phyloP scores from a whole-genome alignment of 2,888 invertebrate genomes.

The Agrotis puta region DNA sequence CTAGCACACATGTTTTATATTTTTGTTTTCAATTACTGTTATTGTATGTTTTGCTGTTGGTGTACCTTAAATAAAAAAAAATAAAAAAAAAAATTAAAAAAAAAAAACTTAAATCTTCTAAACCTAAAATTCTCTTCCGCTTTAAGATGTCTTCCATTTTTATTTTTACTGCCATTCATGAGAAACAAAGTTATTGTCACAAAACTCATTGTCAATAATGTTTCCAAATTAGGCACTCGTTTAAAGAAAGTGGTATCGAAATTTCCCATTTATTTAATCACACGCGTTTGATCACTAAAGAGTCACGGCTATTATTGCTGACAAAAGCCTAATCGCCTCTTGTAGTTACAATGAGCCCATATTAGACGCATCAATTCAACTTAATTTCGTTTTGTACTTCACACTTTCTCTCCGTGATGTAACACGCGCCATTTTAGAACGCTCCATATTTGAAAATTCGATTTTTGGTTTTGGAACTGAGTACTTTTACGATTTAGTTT shows the following conservation, averaged over 20 bases:
- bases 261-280: slow-evolving; percentile 60
- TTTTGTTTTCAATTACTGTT: too few species aligned
- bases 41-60: too few species aligned
- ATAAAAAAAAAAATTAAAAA: too few species aligned
- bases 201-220: not conserved
- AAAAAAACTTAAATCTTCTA: too few species aligned
- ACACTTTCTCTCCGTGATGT: slow-evolving; percentile 72
- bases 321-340: slow-evolving; percentile 71
- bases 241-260: slow-evolving; percentile 56
- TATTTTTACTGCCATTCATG: not conserved
- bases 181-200: not conserved
- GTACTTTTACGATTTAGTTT: slow-evolving; percentile 21
- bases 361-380: slow-evolving; percentile 76
- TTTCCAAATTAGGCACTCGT: slow-evolving; percentile 14
- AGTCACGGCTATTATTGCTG: slow-evolving; percentile 54
- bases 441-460: slow-evolving; percentile 68
- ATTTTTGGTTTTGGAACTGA: slow-evolving; percentile 47
- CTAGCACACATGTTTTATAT: too few species aligned
- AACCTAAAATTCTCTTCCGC: too few species aligned
- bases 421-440: slow-evolving; percentile 63
- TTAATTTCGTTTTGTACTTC: slow-evolving; percentile 73
- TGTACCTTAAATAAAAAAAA: too few species aligned
- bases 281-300: slow-evolving; percentile 46
- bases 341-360: slow-evolving; percentile 70
- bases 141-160: not conserved